Base-by-base conservation (phyloP, 2,888 invertebrate species). In the Tinea semifulvella region DNA sequence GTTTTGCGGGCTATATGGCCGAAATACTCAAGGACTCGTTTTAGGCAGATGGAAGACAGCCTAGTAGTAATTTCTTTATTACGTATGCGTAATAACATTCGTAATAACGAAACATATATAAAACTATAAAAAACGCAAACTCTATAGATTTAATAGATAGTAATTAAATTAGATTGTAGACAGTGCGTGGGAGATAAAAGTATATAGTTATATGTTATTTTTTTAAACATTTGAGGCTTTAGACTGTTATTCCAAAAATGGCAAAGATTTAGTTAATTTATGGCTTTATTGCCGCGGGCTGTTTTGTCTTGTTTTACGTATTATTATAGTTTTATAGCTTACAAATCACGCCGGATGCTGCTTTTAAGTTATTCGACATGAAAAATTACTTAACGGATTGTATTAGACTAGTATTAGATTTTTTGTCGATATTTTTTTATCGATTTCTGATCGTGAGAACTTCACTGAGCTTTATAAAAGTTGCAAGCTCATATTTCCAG, bases 91-190 rank as follows among this genome's bases (percentile, higher is more conserved):
- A n/a, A n/a, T n/a, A n/a, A n/a, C n/a, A n/a, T n/a, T n/a, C n/a
- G n/a, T n/a, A n/a, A n/a, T n/a, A n/a, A n/a, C n/a, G n/a, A n/a
- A n/a, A n/a, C n/a, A n/a, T 22, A 22, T 8, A 22, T n/a, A 26
- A 26, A 31, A 31, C 11, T 31, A 31, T 31, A 31, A 31, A 31
- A 31, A 31, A 31, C 31, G 31, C n/a, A n/a, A n/a, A n/a, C 31
- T 31, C 31, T 13, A 31, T n/a, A 31, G 31, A n/a, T 31, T 31
- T 31, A 10, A 14, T 13, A 31, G 14, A 6, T 31, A 7, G 13
- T 31, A 31, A 31, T 31, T 31, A 13, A 31, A 31, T 31, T 31
- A 31, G 13, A 22, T n/a, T n/a, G n/a, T n/a, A n/a, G 14, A 31
- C 31, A n/a, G 14, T n/a, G 31, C 31, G 31, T 31, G 31, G 31